Evolutionary conservation across 2,888 invertebrate genomes (phyloP).

Genomic region (Sepiola atlantica): DNA sequence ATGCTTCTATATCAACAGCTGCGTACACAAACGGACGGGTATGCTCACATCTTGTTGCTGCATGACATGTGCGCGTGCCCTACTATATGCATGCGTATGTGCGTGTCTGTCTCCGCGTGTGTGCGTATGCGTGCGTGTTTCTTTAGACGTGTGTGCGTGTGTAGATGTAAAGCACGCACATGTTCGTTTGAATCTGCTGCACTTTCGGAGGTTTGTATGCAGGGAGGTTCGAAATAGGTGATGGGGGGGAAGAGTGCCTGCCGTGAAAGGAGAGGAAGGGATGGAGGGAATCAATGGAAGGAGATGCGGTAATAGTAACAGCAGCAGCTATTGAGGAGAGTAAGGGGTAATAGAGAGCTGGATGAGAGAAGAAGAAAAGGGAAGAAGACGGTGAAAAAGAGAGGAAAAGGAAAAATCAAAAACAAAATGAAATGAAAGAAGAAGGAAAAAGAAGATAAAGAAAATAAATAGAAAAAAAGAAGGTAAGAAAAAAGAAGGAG

Average conservation of each 20-base stretch:
- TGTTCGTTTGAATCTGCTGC: constrained; percentile 11
- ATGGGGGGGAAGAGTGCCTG: too few species aligned
- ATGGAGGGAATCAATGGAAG: neutral
- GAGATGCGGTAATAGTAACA: neutral
- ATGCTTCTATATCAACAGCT: neutral
- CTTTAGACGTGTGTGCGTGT: neutral
- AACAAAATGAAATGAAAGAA: too few species aligned
- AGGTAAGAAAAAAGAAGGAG: neutral
- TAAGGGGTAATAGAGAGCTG: neutral
- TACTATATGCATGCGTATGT: neutral
- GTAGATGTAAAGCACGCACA: neutral
- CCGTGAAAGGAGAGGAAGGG: neutral
- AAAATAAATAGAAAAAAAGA: neutral
- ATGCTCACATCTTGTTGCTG: neutral
- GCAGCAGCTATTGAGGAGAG: neutral
- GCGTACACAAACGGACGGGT: neutral
- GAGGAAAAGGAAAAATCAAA: neutral
- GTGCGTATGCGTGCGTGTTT: too few species aligned
- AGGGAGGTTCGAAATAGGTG: neutral
- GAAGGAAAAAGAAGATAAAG: neutral
- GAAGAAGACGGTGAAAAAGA: neutral
- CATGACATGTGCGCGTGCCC: neutral
- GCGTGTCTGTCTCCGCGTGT: neutral
- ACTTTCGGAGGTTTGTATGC: neutral
- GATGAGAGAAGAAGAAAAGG: neutral